Evolutionary conservation across 2,888 invertebrate genomes (phyloP).

Genomic region (Ichneumoninae sp.): DNA sequence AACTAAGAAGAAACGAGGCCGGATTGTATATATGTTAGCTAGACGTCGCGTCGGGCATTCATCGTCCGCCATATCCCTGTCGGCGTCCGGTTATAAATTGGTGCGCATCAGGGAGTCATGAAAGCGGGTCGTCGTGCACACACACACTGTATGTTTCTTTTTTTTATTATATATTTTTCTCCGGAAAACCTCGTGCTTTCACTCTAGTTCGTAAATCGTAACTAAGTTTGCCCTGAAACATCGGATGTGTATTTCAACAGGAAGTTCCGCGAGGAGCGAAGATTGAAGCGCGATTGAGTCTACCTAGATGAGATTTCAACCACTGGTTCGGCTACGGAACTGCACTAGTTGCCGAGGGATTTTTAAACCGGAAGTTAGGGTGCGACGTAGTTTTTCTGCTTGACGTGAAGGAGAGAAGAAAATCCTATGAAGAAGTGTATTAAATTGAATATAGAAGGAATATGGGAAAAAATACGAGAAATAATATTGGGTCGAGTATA

Average conservation of each 20-base stretch:
- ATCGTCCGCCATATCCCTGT: constrained; percentile 44
- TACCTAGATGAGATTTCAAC: not conserved
- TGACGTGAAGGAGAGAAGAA: too few species aligned
- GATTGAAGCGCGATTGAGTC: constrained; percentile 6
- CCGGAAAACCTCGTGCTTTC: constrained; percentile 39
- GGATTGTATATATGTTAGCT: constrained; percentile 41
- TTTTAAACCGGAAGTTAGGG: not conserved
- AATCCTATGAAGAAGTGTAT: too few species aligned
- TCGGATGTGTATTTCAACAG: constrained; percentile 18
- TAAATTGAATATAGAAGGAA: too few species aligned
- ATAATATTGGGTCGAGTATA: too few species aligned
- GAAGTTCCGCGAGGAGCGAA: not conserved
- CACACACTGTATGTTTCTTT: constrained; percentile 45
- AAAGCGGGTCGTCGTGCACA: constrained; percentile 48
- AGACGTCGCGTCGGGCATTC: constrained; percentile 49
- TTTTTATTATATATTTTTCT: constrained; percentile 32
- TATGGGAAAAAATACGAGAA: too few species aligned
- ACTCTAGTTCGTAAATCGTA: constrained; percentile 56
- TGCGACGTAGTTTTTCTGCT: not conserved
- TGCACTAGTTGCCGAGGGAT: not conserved
- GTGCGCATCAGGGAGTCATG: constrained; percentile 78
- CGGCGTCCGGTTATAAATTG: constrained; percentile 65
- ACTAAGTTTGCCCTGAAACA: constrained; percentile 58
- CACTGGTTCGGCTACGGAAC: not conserved
- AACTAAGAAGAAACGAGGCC: constrained; percentile 18